A percentile compares a stretch with the other conserved stretches of the same genome.
Conservation (phyloP, 2,113 vertebrate genomes). For the Phyllostomus hastatus region DNA sequence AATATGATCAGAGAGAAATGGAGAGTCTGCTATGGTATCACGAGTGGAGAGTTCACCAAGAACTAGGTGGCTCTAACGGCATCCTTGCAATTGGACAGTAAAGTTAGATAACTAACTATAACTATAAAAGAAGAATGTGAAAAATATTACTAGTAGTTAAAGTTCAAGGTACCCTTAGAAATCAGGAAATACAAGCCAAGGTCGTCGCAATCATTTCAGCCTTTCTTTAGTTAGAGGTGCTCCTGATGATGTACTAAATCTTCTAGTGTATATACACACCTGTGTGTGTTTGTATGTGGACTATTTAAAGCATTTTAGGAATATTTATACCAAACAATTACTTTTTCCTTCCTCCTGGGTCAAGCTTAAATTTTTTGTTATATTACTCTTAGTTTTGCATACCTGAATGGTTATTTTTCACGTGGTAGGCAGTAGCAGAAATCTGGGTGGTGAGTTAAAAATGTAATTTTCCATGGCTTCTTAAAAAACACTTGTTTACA, state of each 20-base stretch:
- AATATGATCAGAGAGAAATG: neutral
- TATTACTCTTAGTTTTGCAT: neutral
- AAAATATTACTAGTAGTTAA: slow-evolving; percentile 19
- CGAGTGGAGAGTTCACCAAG: neutral
- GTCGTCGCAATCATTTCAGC: neutral
- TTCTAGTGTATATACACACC: neutral
- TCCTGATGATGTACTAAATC: neutral
- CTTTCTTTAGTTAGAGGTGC: neutral
- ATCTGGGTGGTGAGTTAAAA: slow-evolving; percentile 28
- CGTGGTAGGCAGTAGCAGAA: slow-evolving; percentile 20
- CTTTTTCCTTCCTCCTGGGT: neutral
- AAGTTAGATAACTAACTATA: neutral
- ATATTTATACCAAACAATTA: neutral
- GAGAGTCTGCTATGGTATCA: neutral
- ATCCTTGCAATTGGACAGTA: neutral
- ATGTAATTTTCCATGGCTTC: slow-evolving; percentile 23
- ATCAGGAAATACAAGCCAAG: neutral
- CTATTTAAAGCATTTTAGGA: slow-evolving; percentile 9
- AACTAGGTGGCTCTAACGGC: neutral
- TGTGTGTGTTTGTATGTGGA: neutral
- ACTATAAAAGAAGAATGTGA: neutral
- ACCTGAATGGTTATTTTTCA: slow-evolving; percentile 23
- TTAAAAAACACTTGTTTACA: slow-evolving; percentile 17
- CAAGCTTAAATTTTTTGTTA: neutral
- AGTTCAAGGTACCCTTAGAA: neutral